These are phyloP conservation scores for Muscicapa striata DNA, from an alignment of 2,797 vertebrate species.

Conservation along the genomic window DNA sequence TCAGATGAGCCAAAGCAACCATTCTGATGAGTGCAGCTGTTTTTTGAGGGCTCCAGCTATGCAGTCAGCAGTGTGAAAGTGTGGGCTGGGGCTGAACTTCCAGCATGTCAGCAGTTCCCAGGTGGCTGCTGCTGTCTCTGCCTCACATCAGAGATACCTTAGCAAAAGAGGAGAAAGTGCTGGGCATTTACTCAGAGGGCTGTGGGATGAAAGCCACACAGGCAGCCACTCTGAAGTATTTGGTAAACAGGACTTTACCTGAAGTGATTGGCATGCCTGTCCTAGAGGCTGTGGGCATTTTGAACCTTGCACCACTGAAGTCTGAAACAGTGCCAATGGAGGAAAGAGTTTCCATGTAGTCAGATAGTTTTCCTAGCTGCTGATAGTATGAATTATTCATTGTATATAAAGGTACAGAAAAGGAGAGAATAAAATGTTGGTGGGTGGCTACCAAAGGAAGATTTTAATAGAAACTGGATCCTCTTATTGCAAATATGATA, in stretches of 20 bases:
- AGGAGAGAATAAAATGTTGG: background rate
- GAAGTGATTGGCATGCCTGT: background rate
- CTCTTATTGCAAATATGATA: background rate
- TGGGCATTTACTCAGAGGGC: background rate
- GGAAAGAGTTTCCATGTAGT: background rate
- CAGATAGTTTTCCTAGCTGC: background rate
- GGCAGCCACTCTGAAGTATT: background rate
- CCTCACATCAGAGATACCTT: background rate
- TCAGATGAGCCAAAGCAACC: background rate
- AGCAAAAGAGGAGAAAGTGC: background rate
- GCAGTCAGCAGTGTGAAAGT: constrained; percentile 11
- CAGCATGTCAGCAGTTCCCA: background rate
- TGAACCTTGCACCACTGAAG: background rate
- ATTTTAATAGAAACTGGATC: background rate
- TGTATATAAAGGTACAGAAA: background rate
- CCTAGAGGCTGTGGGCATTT: background rate
- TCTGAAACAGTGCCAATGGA: background rate
- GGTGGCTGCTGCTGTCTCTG: background rate
- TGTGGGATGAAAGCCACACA: background rate
- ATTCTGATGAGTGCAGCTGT: background rate
- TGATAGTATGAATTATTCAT: background rate
- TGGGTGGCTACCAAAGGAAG: background rate
- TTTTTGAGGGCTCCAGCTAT: constrained; percentile 17
- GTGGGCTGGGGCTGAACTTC: background rate
- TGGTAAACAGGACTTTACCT: background rate